Conservation (phyloP, 64 coral and sea anemone species). For the Stichodactyla helianthus region DNA sequence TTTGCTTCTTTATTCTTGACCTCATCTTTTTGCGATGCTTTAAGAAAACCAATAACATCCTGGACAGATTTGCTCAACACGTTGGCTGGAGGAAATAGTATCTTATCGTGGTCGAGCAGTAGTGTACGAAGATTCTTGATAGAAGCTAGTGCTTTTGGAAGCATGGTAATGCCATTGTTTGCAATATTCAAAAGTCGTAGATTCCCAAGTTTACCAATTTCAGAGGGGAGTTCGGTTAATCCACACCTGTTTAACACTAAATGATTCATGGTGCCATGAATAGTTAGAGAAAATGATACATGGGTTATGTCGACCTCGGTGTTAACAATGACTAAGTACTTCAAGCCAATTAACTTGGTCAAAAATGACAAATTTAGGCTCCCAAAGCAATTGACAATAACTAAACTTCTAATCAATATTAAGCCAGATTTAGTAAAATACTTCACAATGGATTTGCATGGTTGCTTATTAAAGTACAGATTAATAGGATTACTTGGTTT, state of each 20-base stretch:
- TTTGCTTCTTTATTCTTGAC: not conserved
- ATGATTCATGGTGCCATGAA: slow-evolving; percentile 25
- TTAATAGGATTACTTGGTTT: not conserved
- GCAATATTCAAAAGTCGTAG: slow-evolving; percentile 21
- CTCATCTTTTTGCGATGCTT: not conserved
- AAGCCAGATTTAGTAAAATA: not conserved
- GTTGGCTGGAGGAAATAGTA: not conserved
- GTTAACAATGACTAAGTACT: slow-evolving; percentile 12
- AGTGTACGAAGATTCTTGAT: not conserved
- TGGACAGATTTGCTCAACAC: not conserved
- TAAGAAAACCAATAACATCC: not conserved
- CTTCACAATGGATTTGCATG: not conserved
- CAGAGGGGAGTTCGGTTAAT: slow-evolving; percentile 15
- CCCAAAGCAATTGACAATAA: slow-evolving; percentile 26
- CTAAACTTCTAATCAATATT: not conserved
- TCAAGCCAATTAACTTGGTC: not conserved
- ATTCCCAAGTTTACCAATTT: not conserved
- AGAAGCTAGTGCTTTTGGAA: not conserved
- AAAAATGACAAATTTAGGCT: slow-evolving; percentile 20
- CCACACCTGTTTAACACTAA: slow-evolving; percentile 14
- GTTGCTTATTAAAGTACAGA: not conserved
- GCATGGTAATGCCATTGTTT: not conserved
- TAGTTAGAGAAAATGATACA: not conserved
- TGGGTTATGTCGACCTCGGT: slow-evolving; percentile 1
- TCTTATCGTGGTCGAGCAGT: not conserved